Evolutionary conservation across 2,797 vertebrate genomes (phyloP).

Genomic region (Enteromius paludinosus): DNA sequence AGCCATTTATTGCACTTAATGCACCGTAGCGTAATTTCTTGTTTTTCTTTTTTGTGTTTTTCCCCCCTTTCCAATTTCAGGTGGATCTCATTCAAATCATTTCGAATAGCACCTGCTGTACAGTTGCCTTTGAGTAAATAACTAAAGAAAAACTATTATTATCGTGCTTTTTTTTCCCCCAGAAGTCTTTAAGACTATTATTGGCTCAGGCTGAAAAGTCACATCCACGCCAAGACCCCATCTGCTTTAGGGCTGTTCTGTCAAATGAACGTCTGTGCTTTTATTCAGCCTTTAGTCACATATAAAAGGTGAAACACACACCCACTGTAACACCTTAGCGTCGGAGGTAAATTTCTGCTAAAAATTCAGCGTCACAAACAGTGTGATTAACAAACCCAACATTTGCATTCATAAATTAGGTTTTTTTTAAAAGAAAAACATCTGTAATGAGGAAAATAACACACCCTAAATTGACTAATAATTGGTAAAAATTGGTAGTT

Average conservation of each 20-base stretch:
- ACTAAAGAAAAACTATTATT: conserved; percentile 42
- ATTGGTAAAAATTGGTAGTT: conserved; percentile 20
- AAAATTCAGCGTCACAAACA: conserved; percentile 11
- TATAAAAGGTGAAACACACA: conserved; percentile 29
- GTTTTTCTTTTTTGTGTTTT: conserved; percentile 14
- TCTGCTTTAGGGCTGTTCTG: conserved; percentile 23
- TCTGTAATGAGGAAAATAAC: conserved; percentile 30
- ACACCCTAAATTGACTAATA: conserved; percentile 18
- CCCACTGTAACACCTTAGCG: not conserved
- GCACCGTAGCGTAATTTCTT: conserved; percentile 52
- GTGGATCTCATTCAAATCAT: conserved; percentile 51
- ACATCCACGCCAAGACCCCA: not conserved
- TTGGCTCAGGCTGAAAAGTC: conserved; percentile 24
- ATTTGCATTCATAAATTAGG: conserved; percentile 14
- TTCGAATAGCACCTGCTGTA: conserved; percentile 46
- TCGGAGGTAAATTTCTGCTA: conserved; percentile 18
- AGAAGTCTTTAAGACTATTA: conserved; percentile 34
- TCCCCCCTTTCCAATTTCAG: conserved; percentile 39
- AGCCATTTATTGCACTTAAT: conserved; percentile 58
- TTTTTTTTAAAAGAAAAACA: not conserved
- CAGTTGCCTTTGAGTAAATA: conserved; percentile 41
- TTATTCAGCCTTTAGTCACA: conserved; percentile 27
- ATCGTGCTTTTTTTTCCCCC: conserved; percentile 3
- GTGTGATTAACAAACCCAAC: not conserved
- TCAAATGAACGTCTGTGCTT: conserved; percentile 33